These are phyloP conservation scores for Atta colombica DNA, from an alignment of 1,140 invertebrate genomes.

Conservation along the genomic window DNA sequence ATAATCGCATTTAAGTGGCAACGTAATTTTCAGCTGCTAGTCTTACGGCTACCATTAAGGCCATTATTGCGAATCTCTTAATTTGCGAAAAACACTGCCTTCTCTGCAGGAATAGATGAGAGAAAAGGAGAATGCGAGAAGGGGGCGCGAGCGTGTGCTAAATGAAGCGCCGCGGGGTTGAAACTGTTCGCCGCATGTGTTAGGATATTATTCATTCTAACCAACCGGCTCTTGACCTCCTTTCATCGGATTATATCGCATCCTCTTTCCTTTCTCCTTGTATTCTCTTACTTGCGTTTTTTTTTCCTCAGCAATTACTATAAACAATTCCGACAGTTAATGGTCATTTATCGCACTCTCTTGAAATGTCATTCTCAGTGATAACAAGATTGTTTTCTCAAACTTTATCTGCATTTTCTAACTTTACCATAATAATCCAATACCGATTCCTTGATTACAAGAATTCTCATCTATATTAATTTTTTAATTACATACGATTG, in stretches of 20 bases:
- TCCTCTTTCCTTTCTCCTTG: slow-evolving; percentile 7
- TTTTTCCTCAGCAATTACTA: slow-evolving; percentile 41
- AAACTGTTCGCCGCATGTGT: slow-evolving; percentile 73
- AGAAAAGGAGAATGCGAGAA: background rate
- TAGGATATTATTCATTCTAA: slow-evolving; percentile 73
- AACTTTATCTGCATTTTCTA: background rate
- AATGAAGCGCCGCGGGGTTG: slow-evolving; percentile 58
- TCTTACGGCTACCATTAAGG: slow-evolving; percentile 82
- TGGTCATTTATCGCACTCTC: slow-evolving; percentile 16
- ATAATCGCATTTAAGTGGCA: slow-evolving; percentile 83
- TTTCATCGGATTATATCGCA: slow-evolving; percentile 39
- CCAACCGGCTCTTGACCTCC: slow-evolving; percentile 56
- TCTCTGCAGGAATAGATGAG: slow-evolving; percentile 8
- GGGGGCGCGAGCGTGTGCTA: slow-evolving; percentile 48
- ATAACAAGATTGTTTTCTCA: slow-evolving; percentile 21
- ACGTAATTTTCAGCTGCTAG: slow-evolving; percentile 83
- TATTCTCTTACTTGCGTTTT: background rate
- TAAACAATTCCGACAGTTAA: slow-evolving; percentile 60
- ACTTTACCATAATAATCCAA: background rate
- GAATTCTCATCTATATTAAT: background rate
- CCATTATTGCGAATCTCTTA: slow-evolving; percentile 85
- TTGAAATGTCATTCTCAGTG: background rate
- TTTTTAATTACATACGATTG: background rate
- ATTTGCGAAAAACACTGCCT: slow-evolving; percentile 84
- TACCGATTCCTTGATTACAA: background rate